A percentile compares a stretch with the other conserved stretches of the same genome.
These are phyloP conservation scores for Crossaster papposus DNA, from an alignment of 53 echinoderm and acorn worm genomes.

Conservation along the genomic window DNA sequence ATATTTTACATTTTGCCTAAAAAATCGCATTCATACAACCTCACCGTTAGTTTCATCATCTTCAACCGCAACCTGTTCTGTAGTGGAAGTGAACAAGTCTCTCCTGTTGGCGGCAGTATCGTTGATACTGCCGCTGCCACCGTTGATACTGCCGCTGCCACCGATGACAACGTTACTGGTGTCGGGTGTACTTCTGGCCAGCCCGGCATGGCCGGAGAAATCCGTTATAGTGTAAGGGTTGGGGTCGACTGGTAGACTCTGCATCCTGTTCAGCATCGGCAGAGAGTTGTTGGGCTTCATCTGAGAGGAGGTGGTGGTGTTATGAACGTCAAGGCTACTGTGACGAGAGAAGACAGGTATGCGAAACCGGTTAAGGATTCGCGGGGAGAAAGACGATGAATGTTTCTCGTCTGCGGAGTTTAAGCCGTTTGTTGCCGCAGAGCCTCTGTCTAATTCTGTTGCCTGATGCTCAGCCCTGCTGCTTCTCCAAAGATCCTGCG, in stretches of 20 bases:
- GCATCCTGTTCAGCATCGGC: slow-evolving; percentile 53
- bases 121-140: background rate
- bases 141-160: background rate
- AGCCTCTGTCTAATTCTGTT: background rate
- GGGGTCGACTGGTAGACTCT: slow-evolving; percentile 33
- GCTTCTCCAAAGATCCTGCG: slow-evolving; percentile 6
- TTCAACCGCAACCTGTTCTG: slow-evolving; percentile 25
- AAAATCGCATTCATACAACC: slow-evolving; percentile 44
- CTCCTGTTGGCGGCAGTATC: slow-evolving; percentile 10
- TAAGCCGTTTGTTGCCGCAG: background rate
- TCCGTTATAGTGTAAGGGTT: slow-evolving; percentile 50
- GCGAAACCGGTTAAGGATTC: slow-evolving; percentile 37
- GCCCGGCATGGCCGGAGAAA: background rate
- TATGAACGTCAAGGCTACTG: slow-evolving; percentile 27
- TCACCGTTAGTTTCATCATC: slow-evolving; percentile 24
- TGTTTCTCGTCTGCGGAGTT: background rate
- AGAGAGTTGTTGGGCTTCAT: slow-evolving; percentile 11
- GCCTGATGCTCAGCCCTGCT: slow-evolving; percentile 4
- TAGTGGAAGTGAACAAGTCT: slow-evolving; percentile 16
- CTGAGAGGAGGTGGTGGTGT: background rate
- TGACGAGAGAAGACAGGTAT: slow-evolving; percentile 40
- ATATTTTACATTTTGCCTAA: no score
- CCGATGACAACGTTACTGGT: background rate
- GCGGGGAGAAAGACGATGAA: slow-evolving; percentile 20
- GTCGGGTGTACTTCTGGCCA: background rate